Base-by-base conservation (phyloP, 2,888 invertebrate species). In the Eudasyphora cyanicolor region DNA sequence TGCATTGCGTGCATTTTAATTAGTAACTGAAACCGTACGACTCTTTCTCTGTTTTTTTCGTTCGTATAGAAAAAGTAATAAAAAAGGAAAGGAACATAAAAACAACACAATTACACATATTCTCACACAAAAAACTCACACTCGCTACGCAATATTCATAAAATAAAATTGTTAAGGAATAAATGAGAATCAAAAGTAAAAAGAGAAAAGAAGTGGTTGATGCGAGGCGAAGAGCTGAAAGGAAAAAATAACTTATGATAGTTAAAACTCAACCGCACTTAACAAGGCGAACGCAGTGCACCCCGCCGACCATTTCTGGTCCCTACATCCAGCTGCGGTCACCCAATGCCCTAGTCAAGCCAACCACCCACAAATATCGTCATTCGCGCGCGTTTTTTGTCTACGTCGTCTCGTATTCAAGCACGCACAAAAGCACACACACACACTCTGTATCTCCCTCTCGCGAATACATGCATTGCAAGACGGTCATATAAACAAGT, bases 1-100 rank as follows among this genome's bases (percentile, higher is more conserved):
- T 79, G 76, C 79, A 70, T 74, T 79, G 83, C 83, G 78, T 80
- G 78, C 70, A 84, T 84, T 78, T 81, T 84, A 84, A 84, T 84
- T 81, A 84, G 80, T 81, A 78, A 78, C 80, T 69, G 67, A 42
- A n/a, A 38, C 24, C 64, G 35, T 64, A 54, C n/a, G 60, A 14
- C n/a, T n/a, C n/a, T n/a, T n/a, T n/a, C n/a, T n/a, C n/a, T n/a
- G n/a, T n/a, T n/a, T n/a, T n/a, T n/a, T n/a, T n/a, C n/a, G n/a
- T n/a, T n/a, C n/a, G n/a, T n/a, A n/a, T n/a, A n/a, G n/a, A n/a
- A n/a, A 19, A 24, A 38, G 21, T 64, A 35, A 64, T 64, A 4
- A 14, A 57, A 38, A 42, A 74, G 49, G 38, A 73, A 77, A 24
- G 54, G 24, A 62, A 14, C n/a, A 75, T 24, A 27, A 21, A 70